Evolutionary conservation across 1,140 invertebrate genomes (phyloP), one percentile per base, ranked within the genome.

Genomic region (Zaprionus lachaisei): DNA sequence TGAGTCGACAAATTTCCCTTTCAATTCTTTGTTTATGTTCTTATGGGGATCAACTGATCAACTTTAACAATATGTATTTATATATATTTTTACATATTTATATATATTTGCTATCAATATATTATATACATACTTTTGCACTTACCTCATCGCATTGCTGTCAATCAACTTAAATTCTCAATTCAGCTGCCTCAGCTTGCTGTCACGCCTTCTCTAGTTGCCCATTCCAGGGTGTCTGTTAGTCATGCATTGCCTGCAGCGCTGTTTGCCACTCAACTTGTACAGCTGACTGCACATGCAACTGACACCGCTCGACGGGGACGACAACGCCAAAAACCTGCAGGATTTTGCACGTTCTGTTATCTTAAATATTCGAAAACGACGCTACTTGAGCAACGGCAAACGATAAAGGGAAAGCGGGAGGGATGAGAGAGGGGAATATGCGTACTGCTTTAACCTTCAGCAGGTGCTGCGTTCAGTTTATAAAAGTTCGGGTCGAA

Each of bases 291-390:
- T 65, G 63, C 64, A 38, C 66, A 71, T 73, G 70, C 81, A 78
- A 62, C 73, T 77, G 49, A 72, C 58, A 56, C 56, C 28, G n/a
- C 24, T 51, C 17, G 44, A 5, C 12, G n/a, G 20, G n/a, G 41
- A n/a, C n/a, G 37, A 14, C 14, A 5, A 38, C 31, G 9, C 31
- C 37, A 47, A 3, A 11, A 17, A 38, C 7, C 12, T 44, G 34
- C 14, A n/a, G 55, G 72, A 71, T 72, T 82, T 55, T 56, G 65
- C 80, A 85, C 76, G 57, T 79, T 77, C 58, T 81, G 83, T 85
- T 81, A 49, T 77, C 54, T 70, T 79, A 62, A 62, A 81, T 75
- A 81, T 81, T 77, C 65, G 51, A 41, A 34, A 44, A 26, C 37
- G 62, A 58, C n/a, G 3, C 49, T 15, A 47, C 24, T 62, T 55